Evolutionary conservation across 2,888 invertebrate species (phyloP), one percentile per base, ranked within the genome.

Genomic region (Drosophila pseudotakahashii): DNA sequence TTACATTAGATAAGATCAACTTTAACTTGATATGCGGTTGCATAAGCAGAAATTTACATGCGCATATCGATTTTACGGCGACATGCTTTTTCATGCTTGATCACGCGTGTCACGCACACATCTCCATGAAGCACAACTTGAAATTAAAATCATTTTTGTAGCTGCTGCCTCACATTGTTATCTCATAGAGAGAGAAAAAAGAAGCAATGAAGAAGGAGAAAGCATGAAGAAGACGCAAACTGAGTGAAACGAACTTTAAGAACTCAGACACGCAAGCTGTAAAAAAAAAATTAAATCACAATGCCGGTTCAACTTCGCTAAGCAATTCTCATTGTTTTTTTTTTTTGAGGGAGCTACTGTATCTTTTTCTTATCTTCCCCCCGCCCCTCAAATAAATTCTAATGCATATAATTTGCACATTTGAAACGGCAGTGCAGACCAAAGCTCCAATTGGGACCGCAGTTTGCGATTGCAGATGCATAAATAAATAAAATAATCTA

Each of bases 241-340:
- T 59, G 59, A 59, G 62, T 62, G 81, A 84, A 81, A 79, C 81
- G 85, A 81, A 84, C 81, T 81, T 81, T 75, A 66, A 64, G 75
- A 81, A 84, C 77, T 61, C 50, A 41, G 54, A 45, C 54, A 66
- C 67, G 66, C 66, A 66, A 67, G 26, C 54, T 26, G 23, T 26
- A 52, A 39, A 50, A 51, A 26, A 32, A 41, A 55, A 41, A 69
- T 68, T 69, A 36, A 48, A 69, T 60, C 60, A 60, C 30, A 64
- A 47, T 39, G 55, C 26, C 34, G 26, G 83, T 86, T 86, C 81
- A 83, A 83, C 64, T 78, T 77, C 70, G 78, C 52, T 80, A 78
- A 73, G 47, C 77, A 84, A 58, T 50, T 61, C 53, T 66, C 69
- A 61, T 70, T 72, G 45, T 50, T 62, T 37, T 19, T 62, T 37